These are phyloP conservation scores for Ooceraea biroi DNA, from an alignment of 1,140 invertebrate species.

Conservation along the genomic window DNA sequence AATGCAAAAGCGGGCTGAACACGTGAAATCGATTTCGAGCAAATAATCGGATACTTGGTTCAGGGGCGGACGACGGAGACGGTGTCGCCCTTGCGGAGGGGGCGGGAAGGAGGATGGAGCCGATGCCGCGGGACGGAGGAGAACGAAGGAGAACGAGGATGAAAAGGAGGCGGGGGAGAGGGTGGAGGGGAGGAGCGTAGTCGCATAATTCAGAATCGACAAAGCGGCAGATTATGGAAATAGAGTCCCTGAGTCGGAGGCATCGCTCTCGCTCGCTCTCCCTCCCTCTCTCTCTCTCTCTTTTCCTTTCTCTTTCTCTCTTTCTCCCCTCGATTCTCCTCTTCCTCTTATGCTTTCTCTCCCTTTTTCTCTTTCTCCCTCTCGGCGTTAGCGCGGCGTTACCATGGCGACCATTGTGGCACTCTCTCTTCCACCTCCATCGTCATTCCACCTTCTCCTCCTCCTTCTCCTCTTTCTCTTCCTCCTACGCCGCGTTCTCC, in stretches of 20 bases:
- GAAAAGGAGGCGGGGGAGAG: conserved; percentile 50
- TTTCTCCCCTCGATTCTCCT: conserved; percentile 53
- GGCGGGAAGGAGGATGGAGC: neutral
- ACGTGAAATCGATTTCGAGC: conserved; percentile 85
- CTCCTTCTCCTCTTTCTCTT: conserved; percentile 32
- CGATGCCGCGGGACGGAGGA: no score
- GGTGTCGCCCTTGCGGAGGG: conserved; percentile 11
- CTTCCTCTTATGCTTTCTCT: conserved; percentile 26
- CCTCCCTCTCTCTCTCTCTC: conserved; percentile 49
- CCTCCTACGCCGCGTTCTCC: conserved; percentile 61
- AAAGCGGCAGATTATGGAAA: conserved; percentile 86
- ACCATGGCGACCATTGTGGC: conserved; percentile 82
- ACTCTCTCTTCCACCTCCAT: conserved; percentile 67
- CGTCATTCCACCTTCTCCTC: conserved; percentile 50
- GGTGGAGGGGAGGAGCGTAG: conserved; percentile 80
- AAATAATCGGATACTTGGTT: conserved; percentile 85
- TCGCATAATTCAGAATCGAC: conserved; percentile 86
- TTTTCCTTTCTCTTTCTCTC: conserved; percentile 30
- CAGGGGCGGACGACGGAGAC: conserved; percentile 67
- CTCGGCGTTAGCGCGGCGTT: conserved; percentile 53
- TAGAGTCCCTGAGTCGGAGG: conserved; percentile 83
- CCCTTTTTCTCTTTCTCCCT: conserved; percentile 48
- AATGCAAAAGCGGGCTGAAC: conserved; percentile 81
- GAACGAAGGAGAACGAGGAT: conserved; percentile 7
- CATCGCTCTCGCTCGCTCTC: conserved; percentile 67